Base-by-base conservation (phyloP, 2,797 vertebrate species). In the Pteronotus mesoamericanus region DNA sequence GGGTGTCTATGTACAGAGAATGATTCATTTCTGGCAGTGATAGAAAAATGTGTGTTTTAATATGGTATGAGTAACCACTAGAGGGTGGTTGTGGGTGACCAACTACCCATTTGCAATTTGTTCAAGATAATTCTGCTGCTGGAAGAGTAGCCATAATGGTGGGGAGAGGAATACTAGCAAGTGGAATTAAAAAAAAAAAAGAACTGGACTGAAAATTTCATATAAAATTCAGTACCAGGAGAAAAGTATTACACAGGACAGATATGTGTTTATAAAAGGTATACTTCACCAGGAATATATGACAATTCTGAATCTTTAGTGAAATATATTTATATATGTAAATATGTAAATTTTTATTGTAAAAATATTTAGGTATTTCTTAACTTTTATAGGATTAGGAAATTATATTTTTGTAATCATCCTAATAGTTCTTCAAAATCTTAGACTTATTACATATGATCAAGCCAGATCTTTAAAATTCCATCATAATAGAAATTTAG, bases 71-170 rank as follows among this genome's bases (percentile, higher is more conserved):
- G 37, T 83, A 89, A 69, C 74, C 92, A 93, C 86, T 94, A 89
- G 92, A 89, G 79, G 86, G 90, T 39, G 9, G 51, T 94, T 88
- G 18, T 57, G 37, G 89, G 92, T 86, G 91, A 89, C 86, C 44
- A 79, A 1, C 85, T 91, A 68, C 22, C 42, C 51, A 44, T 59
- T 51, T 61, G n/a, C 82, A 66, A 0, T 71, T 82, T 79, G 34
- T 75, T 77, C 44, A 57, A 79, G 82, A 57, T 39, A 32, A 71
- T 37, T 37, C 9, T 46, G 42, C 83, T 34, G 26, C 26, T 26
- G 34, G 95, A 91, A 89, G 87, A 92, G 59, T 85, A 89, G 32
- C 66, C 75, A 5, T 85, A 59, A 75, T 84, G 57, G 9, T 21
- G 22, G 59, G 19, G 42, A 79, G 37, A 9, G 42, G 9, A 90